Percentiles rank a stretch among this genome's conserved stretches.
Evolutionary conservation across 2,113 vertebrate genomes (phyloP).

Genomic region (Pedionomus torquatus): DNA sequence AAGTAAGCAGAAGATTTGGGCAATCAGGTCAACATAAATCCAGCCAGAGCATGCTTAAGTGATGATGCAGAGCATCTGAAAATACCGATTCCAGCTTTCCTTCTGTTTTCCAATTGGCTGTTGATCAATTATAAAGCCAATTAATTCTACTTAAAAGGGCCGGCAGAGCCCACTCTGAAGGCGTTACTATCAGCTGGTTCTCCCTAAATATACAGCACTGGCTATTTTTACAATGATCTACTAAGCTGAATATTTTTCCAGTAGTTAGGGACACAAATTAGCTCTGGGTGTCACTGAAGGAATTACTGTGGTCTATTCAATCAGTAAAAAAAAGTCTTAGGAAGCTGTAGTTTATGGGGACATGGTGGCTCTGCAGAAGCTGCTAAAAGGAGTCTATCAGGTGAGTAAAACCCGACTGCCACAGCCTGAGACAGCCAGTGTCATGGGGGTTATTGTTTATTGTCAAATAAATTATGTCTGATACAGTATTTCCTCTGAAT

Average conservation of each 20-base stretch:
- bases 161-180: background rate
- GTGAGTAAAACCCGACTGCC: background rate
- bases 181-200: background rate
- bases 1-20: background rate
- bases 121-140: background rate
- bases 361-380: background rate
- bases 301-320: background rate
- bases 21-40: background rate
- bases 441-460: background rate
- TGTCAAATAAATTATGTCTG: background rate
- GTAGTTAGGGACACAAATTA: background rate
- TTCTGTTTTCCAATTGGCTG: background rate
- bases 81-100: background rate
- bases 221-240: background rate
- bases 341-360: background rate
- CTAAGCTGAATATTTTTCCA: background rate
- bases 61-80: background rate
- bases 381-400: background rate
- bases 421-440: background rate
- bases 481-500: conserved; percentile 6
- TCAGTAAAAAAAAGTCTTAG: background rate
- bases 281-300: background rate
- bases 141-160: background rate
- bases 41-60: background rate
- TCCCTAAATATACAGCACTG: background rate